phyloP scores from a whole-genome alignment of 2,888 invertebrate genomes.

The Periphyllus acericola region DNA sequence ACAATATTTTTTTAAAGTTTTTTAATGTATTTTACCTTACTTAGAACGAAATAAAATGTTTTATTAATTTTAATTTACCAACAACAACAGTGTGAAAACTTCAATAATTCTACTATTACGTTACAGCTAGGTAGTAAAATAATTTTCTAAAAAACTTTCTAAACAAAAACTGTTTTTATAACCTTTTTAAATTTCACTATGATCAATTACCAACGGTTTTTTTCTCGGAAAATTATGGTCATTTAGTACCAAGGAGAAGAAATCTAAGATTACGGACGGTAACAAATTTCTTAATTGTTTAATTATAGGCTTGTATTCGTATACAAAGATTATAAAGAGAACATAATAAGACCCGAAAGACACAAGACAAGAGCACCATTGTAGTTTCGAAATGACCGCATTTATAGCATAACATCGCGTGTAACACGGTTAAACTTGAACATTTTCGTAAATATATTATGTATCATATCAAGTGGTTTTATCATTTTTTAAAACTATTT shows the following conservation, averaged over 20 bases:
- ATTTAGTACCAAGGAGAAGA: not conserved
- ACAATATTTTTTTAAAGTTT: not conserved
- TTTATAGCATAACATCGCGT: not conserved
- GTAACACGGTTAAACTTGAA: not conserved
- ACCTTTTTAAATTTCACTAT: not conserved
- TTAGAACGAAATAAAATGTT: not conserved
- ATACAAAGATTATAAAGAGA: not conserved
- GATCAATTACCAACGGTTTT: not conserved
- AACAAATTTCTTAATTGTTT: not conserved
- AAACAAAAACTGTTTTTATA: not conserved
- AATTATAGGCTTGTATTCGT: not conserved
- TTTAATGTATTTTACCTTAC: not conserved
- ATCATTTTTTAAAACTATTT: not conserved
- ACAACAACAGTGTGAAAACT: too few relatives aligned
- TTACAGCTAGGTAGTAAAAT: too few relatives aligned
- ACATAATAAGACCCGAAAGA: not conserved
- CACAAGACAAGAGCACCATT: too few relatives aligned
- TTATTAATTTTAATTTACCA: too few relatives aligned
- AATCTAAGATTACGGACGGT: not conserved
- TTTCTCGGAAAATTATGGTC: not conserved
- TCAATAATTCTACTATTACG: too few relatives aligned
- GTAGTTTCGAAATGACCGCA: too few relatives aligned
- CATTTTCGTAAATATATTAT: not conserved
- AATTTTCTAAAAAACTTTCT: not conserved
- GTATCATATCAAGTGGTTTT: not conserved